These are phyloP conservation scores for Lethrus apterus DNA, from an alignment of 1,140 invertebrate genomes.

Conservation along the genomic window DNA sequence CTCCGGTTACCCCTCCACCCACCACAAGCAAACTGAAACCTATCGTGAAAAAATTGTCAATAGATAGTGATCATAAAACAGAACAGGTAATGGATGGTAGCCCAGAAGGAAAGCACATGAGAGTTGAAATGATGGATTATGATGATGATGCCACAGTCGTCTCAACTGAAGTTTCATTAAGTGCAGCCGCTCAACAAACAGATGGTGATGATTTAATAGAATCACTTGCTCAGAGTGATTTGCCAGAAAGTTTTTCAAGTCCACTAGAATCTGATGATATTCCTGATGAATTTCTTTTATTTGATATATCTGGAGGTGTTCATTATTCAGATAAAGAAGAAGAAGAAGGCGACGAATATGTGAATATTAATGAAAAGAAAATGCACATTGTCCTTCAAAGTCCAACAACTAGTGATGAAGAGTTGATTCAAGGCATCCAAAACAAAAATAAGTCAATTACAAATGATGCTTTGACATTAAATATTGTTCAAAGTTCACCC, in stretches of 20 bases:
- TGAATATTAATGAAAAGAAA: constrained; percentile 22
- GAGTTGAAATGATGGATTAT: constrained; percentile 48
- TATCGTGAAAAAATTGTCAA: constrained; percentile 28
- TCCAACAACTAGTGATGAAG: constrained; percentile 39
- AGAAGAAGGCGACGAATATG: constrained; percentile 40
- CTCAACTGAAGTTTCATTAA: constrained; percentile 51
- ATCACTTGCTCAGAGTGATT: constrained; percentile 47
- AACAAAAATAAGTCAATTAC: constrained; percentile 3
- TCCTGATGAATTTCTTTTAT: constrained; percentile 54
- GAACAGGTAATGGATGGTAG: constrained; percentile 36
- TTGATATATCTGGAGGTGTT: constrained; percentile 51
- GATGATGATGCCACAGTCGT: constrained; percentile 53
- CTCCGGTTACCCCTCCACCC: constrained; percentile 50
- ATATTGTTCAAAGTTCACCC: constrained; percentile 31
- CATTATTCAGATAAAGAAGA: constrained; percentile 51
- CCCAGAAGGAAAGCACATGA: constrained; percentile 37
- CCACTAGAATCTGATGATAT: constrained; percentile 52
- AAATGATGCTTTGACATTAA: constrained; percentile 20
- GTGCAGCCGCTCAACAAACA: constrained; percentile 47
- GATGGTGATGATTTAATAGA: constrained; percentile 55
- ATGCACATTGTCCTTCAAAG: constrained; percentile 37
- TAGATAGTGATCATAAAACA: background rate
- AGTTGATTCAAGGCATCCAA: constrained; percentile 29
- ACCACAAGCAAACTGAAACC: constrained; percentile 17
- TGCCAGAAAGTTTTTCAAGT: constrained; percentile 49